Percentiles rank a stretch among this genome's conserved stretches.
phyloP scores from a whole-genome alignment of 2,888 invertebrate genomes.

The Leucania comma region DNA sequence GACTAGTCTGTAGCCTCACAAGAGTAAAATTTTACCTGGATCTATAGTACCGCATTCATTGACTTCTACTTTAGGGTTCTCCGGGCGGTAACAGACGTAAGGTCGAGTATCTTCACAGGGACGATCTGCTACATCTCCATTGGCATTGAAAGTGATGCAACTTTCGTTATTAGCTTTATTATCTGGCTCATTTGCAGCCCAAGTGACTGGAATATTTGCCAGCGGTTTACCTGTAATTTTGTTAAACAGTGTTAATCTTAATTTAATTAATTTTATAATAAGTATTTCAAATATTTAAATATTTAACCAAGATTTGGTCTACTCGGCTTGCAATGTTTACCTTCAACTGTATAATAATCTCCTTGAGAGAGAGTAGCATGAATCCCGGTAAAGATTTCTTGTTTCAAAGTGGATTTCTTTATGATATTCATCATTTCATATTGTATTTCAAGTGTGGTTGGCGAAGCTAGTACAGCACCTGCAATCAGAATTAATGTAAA shows the following conservation, averaged over 20 bases:
- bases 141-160: conserved; percentile 46
- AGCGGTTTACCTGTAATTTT: conserved; percentile 54
- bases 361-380: conserved; percentile 49
- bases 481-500: not conserved
- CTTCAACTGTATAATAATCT: conserved; percentile 41
- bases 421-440: conserved; percentile 9
- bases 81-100: conserved; percentile 47
- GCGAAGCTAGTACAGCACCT: conserved; percentile 23
- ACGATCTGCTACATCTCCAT: conserved; percentile 2
- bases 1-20: no score
- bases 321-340: not conserved
- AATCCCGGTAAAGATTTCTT: conserved; percentile 49
- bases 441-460: conserved; percentile 3
- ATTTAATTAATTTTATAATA: not conserved
- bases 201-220: conserved; percentile 29
- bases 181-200: conserved; percentile 54
- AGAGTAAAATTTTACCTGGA: conserved; percentile 1
- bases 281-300: no score
- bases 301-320: not conserved
- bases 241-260: not conserved
- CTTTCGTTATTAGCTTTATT: conserved; percentile 49
- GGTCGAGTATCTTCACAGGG: not conserved
- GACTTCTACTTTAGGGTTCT: not conserved
- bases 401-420: not conserved
- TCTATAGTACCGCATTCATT: conserved; percentile 60